These are phyloP conservation scores for Odiellus spinosus DNA, from an alignment of 2,888 invertebrate species.

Conservation along the genomic window DNA sequence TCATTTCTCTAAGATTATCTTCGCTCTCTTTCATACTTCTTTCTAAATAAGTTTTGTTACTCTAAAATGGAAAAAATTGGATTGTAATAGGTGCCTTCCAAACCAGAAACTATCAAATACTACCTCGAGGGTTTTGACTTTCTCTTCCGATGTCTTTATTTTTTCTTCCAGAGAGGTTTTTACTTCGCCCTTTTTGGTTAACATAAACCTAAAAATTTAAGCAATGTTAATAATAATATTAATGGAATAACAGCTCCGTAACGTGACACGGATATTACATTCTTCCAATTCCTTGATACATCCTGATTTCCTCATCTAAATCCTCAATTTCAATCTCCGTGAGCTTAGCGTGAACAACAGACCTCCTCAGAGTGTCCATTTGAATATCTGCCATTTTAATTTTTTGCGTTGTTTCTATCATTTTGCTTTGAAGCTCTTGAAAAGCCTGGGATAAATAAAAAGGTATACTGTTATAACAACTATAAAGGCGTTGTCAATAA, in stretches of 20 bases:
- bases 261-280: no score
- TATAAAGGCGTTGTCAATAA: no score
- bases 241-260: no score
- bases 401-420: slow-evolving; percentile 63
- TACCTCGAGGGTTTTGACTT: slow-evolving; percentile 48
- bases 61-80: slow-evolving; percentile 31
- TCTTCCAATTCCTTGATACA: slow-evolving; percentile 65
- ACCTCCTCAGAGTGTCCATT: slow-evolving; percentile 49
- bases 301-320: slow-evolving; percentile 47
- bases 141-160: slow-evolving; percentile 39
- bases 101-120: slow-evolving; percentile 9
- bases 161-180: slow-evolving; percentile 44
- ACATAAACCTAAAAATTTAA: slow-evolving; percentile 45
- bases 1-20: slow-evolving; percentile 65
- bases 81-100: neutral
- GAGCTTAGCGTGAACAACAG: slow-evolving; percentile 50
- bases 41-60: slow-evolving; percentile 61
- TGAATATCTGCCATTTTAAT: slow-evolving; percentile 60
- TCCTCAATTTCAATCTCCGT: slow-evolving; percentile 46
- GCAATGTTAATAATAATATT: no score
- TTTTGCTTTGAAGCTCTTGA: slow-evolving; percentile 59
- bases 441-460: slow-evolving; percentile 33
- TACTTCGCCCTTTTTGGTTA: slow-evolving; percentile 47
- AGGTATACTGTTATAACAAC: no score
- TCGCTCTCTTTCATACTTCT: slow-evolving; percentile 66